Percentiles rank a stretch among this genome's conserved stretches.
These are phyloP conservation scores for Hartigia nigra DNA, from an alignment of 2,888 invertebrate genomes.

Conservation along the genomic window DNA sequence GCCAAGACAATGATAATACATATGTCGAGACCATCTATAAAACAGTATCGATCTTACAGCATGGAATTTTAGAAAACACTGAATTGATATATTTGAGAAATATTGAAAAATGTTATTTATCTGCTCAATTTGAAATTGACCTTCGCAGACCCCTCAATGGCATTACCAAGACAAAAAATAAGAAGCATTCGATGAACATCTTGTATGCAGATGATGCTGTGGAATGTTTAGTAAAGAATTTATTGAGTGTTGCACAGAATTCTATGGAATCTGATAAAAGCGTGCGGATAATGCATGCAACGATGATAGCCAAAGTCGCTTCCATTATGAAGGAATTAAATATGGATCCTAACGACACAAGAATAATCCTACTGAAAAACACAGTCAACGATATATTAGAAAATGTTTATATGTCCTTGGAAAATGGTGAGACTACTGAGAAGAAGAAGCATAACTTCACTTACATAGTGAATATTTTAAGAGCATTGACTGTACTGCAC, in stretches of 20 bases:
- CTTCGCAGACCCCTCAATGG: neutral
- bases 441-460: conserved; percentile 22
- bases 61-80: conserved; percentile 27
- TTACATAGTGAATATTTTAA: conserved; percentile 34
- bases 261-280: neutral
- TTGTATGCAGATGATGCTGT: conserved; percentile 29
- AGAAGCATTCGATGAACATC: conserved; percentile 45
- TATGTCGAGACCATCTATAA: neutral
- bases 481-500: conserved; percentile 43
- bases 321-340: conserved; percentile 29
- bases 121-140: conserved; percentile 37
- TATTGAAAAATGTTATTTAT: conserved; percentile 45
- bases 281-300: neutral
- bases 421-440: conserved; percentile 28
- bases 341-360: conserved; percentile 32
- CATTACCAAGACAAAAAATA: conserved; percentile 32
- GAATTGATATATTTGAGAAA: conserved; percentile 28
- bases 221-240: conserved; percentile 12
- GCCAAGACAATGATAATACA: neutral
- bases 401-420: conserved; percentile 31
- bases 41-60: neutral
- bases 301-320: neutral
- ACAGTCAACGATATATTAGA: conserved; percentile 36
- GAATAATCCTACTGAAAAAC: conserved; percentile 24
- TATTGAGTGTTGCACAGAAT: neutral